Base-by-base conservation (phyloP, 2,888 invertebrate species). In the Dryobotodes eremita region DNA sequence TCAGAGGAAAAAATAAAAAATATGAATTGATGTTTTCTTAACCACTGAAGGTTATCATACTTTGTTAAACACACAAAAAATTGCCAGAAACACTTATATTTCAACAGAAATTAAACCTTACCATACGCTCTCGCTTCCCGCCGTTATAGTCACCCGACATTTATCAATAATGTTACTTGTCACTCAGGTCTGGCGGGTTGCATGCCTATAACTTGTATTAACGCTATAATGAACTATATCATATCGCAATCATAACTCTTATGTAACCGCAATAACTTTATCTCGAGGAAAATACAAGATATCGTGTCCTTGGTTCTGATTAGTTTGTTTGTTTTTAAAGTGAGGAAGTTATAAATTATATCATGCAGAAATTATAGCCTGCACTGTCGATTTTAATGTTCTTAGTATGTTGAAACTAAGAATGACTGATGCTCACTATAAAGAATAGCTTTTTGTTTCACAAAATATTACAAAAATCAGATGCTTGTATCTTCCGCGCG, bases 121-220 rank as follows among this genome's bases (percentile, higher is more conserved):
- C 6, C 42, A 55, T 7, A 15, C 62, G 48, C 64, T 15, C 0
- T 6, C 73, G 75, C 78, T n/a, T 0, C 17, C 13, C 77, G 66
- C 77, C 0, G 1, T 31, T 55, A 80, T 62, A 53, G 46, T 4
- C 15, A 46, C 82, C 71, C 36, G 1, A 76, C 65, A 26, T 88
- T 91, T 90, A 92, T 89, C 90, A 89, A 86, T 92, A 91, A 90
- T 89, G 84, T 86, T 81, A 77, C 87, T 87, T 88, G 91, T 90
- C 89, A 89, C 86, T 88, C 86, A 77, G 85, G 86, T 86, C 80
- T 62, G 62, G 80, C 65, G 50, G 64, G 86, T 78, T 83, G 77
- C 80, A 79, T 84, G 81, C 84, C 85, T 77, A 82, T 80, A 86
- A 76, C 84, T 87, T 75, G 84, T 80, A 86, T 86, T 80, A 78